Conservation (phyloP, 2,113 vertebrate species). For the Ginglymostoma cirratum region DNA sequence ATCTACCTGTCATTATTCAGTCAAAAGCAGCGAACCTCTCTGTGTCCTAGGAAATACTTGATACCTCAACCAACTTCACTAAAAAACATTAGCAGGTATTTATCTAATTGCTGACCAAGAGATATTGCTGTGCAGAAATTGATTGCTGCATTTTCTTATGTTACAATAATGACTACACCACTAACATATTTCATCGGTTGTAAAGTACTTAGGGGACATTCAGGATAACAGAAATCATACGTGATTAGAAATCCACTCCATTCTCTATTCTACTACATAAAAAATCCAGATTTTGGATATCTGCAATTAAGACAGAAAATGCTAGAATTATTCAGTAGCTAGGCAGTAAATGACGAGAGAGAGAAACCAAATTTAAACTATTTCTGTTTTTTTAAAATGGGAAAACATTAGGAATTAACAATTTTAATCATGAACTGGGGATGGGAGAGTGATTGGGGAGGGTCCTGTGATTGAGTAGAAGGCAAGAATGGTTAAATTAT, state of each 20-base stretch:
- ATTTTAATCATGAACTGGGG: no score
- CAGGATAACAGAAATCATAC: not conserved
- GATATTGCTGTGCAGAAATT: not conserved
- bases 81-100: not conserved
- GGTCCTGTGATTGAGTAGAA: not conserved
- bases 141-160: not conserved
- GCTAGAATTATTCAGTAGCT: no score
- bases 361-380: no score
- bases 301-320: no score
- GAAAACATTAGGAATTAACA: no score
- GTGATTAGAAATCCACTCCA: no score
- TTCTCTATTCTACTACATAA: no score
- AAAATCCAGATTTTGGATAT: no score
- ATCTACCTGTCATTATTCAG: not conserved
- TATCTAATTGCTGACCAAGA: not conserved
- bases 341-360: no score
- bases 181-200: not conserved
- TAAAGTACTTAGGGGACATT: not conserved
- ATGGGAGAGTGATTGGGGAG: no score
- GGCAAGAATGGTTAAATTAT: not conserved
- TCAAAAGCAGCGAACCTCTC: not conserved
- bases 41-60: not conserved
- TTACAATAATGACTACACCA: not conserved
- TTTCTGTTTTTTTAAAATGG: no score
- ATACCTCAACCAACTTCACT: not conserved